Percentiles rank a stretch among this genome's conserved stretches.
Evolutionary conservation across 2,888 invertebrate genomes (phyloP).

Genomic region (Cephus rjabovi): DNA sequence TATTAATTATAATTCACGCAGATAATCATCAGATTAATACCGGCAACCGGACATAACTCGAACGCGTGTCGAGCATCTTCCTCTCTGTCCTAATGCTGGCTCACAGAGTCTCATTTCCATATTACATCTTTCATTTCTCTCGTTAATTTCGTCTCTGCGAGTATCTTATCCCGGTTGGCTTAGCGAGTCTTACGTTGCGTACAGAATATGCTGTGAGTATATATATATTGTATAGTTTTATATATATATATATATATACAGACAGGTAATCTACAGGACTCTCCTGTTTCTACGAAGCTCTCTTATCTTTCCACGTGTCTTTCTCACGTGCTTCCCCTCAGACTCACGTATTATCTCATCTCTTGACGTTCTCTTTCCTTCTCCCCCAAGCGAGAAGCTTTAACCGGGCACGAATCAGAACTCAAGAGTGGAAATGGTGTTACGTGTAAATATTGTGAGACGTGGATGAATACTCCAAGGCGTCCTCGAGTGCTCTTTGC

Average conservation of each 20-base stretch:
- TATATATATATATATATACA: neutral
- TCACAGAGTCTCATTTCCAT: constrained; percentile 37
- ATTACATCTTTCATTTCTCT: constrained; percentile 42
- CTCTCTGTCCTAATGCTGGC: constrained; percentile 37
- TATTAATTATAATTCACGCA: constrained; percentile 52
- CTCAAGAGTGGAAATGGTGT: constrained; percentile 31
- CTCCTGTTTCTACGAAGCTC: constrained; percentile 22
- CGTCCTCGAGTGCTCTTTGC: constrained; percentile 32
- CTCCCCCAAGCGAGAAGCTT: neutral
- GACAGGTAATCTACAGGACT: neutral
- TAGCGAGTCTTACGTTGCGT: neutral
- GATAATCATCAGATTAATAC: constrained; percentile 52
- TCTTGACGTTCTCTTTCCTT: neutral
- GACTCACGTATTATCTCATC: neutral
- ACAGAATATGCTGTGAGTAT: neutral
- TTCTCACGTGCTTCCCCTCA: neutral
- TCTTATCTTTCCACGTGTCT: constrained; percentile 9
- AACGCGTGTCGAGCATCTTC: constrained; percentile 1
- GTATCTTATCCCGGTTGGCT: constrained; percentile 14
- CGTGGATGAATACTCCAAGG: constrained; percentile 44
- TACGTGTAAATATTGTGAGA: constrained; percentile 52
- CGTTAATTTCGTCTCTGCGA: constrained; percentile 42
- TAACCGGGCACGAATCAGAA: constrained; percentile 16
- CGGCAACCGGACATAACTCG: constrained; percentile 21
- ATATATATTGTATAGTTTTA: neutral